phyloP scores from a whole-genome alignment of 2,797 vertebrate genomes.

The Oreonectes daqikongensis region DNA sequence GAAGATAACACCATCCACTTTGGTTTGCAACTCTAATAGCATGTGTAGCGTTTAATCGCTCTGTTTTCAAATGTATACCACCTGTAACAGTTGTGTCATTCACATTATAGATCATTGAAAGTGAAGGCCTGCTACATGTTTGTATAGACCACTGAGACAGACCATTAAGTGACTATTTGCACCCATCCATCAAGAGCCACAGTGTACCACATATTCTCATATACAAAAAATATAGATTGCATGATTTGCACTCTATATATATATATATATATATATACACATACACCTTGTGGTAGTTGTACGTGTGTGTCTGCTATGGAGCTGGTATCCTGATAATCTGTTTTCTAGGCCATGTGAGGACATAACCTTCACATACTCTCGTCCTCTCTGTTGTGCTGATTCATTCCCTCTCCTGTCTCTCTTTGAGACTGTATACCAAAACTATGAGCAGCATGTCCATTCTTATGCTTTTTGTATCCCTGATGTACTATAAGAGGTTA shows the following conservation, averaged over 20 bases:
- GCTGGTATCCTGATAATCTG: conserved; percentile 35
- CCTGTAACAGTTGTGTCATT: conserved; percentile 69
- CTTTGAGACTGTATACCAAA: conserved; percentile 39
- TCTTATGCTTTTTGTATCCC: conserved; percentile 44
- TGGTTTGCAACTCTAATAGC: conserved; percentile 62
- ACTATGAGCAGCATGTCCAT: conserved; percentile 47
- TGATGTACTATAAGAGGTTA: conserved; percentile 53
- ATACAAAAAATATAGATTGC: conserved; percentile 72
- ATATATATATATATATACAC: no score
- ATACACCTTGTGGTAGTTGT: conserved; percentile 67
- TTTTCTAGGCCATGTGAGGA: conserved; percentile 33
- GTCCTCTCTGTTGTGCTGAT: conserved; percentile 48
- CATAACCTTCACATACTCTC: conserved; percentile 18
- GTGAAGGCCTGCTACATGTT: conserved; percentile 65
- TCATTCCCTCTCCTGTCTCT: conserved; percentile 22
- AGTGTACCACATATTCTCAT: conserved; percentile 69
- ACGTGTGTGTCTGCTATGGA: conserved; percentile 43
- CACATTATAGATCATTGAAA: conserved; percentile 67
- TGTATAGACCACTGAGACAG: conserved; percentile 64
- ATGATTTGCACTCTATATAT: conserved; percentile 71
- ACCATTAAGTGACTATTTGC: conserved; percentile 68
- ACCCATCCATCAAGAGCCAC: conserved; percentile 65
- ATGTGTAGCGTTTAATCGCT: conserved; percentile 53
- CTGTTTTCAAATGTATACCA: conserved; percentile 62
- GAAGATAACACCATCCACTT: conserved; percentile 62